Base-by-base conservation (phyloP, 2,797 vertebrate species). In the Gephyroberyx darwinii region DNA sequence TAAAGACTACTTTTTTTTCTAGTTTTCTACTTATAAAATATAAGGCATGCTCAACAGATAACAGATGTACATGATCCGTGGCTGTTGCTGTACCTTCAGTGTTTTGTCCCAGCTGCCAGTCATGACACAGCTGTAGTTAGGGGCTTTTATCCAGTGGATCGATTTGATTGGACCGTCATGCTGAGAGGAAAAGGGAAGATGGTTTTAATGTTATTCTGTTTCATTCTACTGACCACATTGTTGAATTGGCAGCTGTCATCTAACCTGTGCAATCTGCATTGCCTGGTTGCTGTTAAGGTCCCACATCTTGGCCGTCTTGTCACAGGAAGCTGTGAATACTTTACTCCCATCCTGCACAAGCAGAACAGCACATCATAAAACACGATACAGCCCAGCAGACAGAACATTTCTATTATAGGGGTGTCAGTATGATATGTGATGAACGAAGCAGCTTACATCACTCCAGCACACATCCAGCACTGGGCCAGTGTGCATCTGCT, bases 261-360 rank as follows among this genome's bases (percentile, higher is more conserved):
- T 37, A 56, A 99, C 98, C 91, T 99, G 98, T 78, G 98, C 98
- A 22, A 99, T 97, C 92, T 99, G 98, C 90, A 99, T 96, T 1
- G 97, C 96, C 78, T 99, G 98, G 70, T 99, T 99, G 80, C 96
- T 99, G 90, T 99, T 99, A 60, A 99, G 95, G 92, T 99, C 98
- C 98, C 98, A 99, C 98, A 99, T 98, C 92, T 99, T 99, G 66
- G 98, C 98, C 16, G 97, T 99, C 94, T 99, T 99, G 88, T 99
- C 98, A 91, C 97, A 99, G 0, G 98, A 99, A 13, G 96, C 98
- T 63, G 97, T 99, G 84, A 99, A 98, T 31, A 99, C 98, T 94
- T 99, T 99, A 91, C 96, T 99, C 41, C 98, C 98, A 81, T 99
- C 98, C 98, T 99, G 80, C 62, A 75, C 47, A 80, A 62, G 77